These are phyloP conservation scores for Gallinago solitaria DNA, from an alignment of 2,797 vertebrate genomes.

Conservation along the genomic window DNA sequence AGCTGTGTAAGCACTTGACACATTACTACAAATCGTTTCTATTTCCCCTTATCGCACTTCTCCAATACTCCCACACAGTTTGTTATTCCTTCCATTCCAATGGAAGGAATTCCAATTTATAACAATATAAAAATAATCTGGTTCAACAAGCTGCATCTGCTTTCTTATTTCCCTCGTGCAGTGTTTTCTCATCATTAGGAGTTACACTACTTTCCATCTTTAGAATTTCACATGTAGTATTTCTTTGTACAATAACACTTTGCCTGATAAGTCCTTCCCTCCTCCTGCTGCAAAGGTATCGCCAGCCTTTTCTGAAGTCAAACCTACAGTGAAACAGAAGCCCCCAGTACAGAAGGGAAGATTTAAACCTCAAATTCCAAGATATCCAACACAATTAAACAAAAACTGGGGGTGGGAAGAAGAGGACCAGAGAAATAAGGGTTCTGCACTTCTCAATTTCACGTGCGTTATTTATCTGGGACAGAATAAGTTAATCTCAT, in stretches of 20 bases:
- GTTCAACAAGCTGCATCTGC: background rate
- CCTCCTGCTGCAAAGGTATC: background rate
- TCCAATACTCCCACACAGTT: background rate
- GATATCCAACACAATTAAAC: background rate
- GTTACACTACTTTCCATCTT: background rate
- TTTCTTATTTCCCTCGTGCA: background rate
- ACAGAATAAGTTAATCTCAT: no score
- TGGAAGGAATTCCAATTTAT: no score
- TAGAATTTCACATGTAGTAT: background rate
- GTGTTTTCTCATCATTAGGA: background rate
- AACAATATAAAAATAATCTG: background rate
- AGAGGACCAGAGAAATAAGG: background rate
- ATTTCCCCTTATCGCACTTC: background rate
- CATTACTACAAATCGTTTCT: background rate
- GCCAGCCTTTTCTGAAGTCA: background rate
- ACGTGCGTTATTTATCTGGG: rapidly evolving
- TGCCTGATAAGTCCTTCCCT: background rate
- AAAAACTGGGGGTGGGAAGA: background rate
- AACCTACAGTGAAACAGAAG: background rate
- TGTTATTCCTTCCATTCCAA: background rate
- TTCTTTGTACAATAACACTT: background rate
- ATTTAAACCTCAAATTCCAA: background rate
- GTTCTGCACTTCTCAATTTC: background rate
- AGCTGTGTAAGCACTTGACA: background rate
- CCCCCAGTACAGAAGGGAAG: rapidly evolving